phyloP scores from a whole-genome alignment of 2,888 invertebrate species.

The Endotricha flammealis region DNA sequence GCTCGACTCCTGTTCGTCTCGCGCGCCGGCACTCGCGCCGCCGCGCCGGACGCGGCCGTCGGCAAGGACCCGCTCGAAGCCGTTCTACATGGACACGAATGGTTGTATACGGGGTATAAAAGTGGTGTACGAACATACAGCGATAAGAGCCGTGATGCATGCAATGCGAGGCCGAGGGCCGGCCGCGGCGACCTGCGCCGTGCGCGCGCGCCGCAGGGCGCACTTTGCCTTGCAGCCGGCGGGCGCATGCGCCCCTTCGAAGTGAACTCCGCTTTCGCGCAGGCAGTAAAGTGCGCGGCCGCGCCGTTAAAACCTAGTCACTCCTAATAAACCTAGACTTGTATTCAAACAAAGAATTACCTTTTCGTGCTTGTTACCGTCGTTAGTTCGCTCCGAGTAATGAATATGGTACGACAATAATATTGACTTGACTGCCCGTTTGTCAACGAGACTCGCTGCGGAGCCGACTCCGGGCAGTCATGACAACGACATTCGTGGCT shows the following conservation, averaged over 20 bases:
- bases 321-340: constrained; percentile 32
- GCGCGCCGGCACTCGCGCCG: constrained; percentile 20
- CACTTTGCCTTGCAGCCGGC: neutral
- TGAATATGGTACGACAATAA: too few species aligned
- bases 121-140: constrained; percentile 30
- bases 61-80: constrained; percentile 7
- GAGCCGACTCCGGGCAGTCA: too few species aligned
- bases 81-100: constrained; percentile 26
- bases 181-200: neutral
- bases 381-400: too few species aligned
- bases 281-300: constrained; percentile 20
- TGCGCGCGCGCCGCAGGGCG: neutral
- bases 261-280: constrained; percentile 11
- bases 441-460: too few species aligned
- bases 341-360: constrained; percentile 33
- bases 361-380: constrained; percentile 23
- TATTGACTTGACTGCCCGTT: too few species aligned
- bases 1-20: constrained; percentile 36
- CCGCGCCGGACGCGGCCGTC: constrained; percentile 8
- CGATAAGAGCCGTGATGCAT: constrained; percentile 29
- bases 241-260: constrained; percentile 1
- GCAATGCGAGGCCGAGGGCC: neutral
- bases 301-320: constrained; percentile 26
- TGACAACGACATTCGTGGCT: too few species aligned
- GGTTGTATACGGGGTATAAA: constrained; percentile 34